These are phyloP conservation scores for Schizopygopsis malacanthus DNA, from an alignment of 2,797 vertebrate genomes.

Conservation along the genomic window DNA sequence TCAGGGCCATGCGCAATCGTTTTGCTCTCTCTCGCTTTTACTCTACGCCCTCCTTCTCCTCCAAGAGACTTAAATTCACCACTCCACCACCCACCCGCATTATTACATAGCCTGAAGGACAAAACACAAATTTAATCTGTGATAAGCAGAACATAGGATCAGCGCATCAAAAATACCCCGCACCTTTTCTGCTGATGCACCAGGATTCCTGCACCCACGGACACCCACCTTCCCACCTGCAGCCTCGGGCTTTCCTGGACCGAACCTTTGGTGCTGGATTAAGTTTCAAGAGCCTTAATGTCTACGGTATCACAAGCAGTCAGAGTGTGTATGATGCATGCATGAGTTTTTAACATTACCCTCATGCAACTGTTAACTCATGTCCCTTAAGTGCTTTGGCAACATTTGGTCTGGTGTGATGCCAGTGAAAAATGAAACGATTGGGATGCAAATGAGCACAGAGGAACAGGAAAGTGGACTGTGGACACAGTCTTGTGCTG, in stretches of 20 bases:
- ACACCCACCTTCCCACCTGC: constrained; percentile 44
- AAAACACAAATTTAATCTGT: constrained; percentile 80
- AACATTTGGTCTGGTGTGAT: constrained; percentile 82
- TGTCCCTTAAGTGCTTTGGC: constrained; percentile 86
- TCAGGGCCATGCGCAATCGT: constrained; percentile 39
- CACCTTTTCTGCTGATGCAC: constrained; percentile 71
- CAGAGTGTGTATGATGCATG: constrained; percentile 74
- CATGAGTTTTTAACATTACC: constrained; percentile 80
- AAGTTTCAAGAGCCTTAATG: constrained; percentile 65
- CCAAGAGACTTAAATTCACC: constrained; percentile 44
- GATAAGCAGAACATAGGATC: constrained; percentile 80
- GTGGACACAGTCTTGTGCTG: constrained; percentile 35
- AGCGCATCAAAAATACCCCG: constrained; percentile 70
- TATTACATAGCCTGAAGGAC: constrained; percentile 78
- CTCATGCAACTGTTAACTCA: constrained; percentile 77
- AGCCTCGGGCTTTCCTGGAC: constrained; percentile 45
- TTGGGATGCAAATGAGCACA: constrained; percentile 71
- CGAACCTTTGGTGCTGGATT: constrained; percentile 13
- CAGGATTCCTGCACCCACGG: constrained; percentile 73
- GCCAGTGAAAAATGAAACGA: constrained; percentile 81
- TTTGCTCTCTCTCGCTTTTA: constrained; percentile 46
- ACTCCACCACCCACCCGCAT: constrained; percentile 39
- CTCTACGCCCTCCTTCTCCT: constrained; percentile 44
- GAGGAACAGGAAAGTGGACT: constrained; percentile 60
- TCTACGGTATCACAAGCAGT: constrained; percentile 74